Base-by-base conservation (phyloP, 2,797 vertebrate species). In the Mormyrus hasselquistii region DNA sequence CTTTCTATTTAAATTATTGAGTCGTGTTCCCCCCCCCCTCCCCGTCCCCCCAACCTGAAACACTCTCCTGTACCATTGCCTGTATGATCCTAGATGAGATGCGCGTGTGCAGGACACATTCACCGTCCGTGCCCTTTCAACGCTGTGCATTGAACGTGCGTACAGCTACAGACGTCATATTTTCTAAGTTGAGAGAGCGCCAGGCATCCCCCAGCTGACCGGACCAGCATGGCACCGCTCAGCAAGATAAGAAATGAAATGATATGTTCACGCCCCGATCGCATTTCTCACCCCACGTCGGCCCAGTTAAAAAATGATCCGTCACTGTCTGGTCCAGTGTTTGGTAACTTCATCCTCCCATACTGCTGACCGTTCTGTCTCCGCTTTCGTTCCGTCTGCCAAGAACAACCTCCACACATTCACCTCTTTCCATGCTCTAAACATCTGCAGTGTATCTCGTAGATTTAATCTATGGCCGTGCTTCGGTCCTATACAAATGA, bases 331-430 rank as follows among this genome's bases (percentile, higher is more conserved):
- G 44, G 86, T 65, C 86, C 29, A 22, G 9, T 65, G 55, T 87
- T 87, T 65, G 41, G 34, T 65, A 87, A 87, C 34, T 29, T 65
- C 59, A 65, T 49, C 55, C 57, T 49, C 86, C 86, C 57, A 87
- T 47, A 4, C 55, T 69, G 86, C 38, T 38, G 3, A 49, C n/a
- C 41, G 4, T 5, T 52, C 52, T 38, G n/a, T 9, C 85, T 87
- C 52, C 86, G 49, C 22, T 47, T 29, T 59, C 38, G 41, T 38
- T 87, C 55, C 4, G 14, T 19, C 52, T 57, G 41, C 55, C 86
- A 87, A 87, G 29, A 87, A 44, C 59, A 65, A 38, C 38, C 57
- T 65, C 57, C 12, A 14, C 38, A 69, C 38, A 6, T 41, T 47
- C 19, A n/a, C 82, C 41, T 69, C 38, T 65, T 87, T 34, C 44